Evolutionary conservation across 2,113 vertebrate genomes (phyloP), one percentile per base, ranked within the genome.

Genomic region (Channa maculata): DNA sequence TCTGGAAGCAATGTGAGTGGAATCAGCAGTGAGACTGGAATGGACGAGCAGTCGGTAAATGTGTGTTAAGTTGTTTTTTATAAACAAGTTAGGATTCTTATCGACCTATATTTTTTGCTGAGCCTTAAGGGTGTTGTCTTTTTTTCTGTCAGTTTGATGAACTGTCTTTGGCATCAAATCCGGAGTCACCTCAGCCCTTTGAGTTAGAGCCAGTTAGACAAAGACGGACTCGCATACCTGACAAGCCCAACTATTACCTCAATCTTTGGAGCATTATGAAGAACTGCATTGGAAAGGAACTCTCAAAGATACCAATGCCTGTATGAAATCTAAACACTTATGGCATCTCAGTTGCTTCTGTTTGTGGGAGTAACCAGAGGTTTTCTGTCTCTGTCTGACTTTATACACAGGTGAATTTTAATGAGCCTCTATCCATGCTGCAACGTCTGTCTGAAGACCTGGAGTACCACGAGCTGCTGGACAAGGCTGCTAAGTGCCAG

Each of bases 221-320:
- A 93, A 90, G 97, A 83, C 94, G 97, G 83, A 94, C 93, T 14
- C 93, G 95, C 51, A 97, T 98, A 67, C 96, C 97, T 0, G 95
- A 98, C 90, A 98, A 99, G 89, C 96, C 97, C 41, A 98, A 98
- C 91, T 98, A 98, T 75, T 98, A 96, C 89, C 96, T 98, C 89
- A 98, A 98, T 46, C 88, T 98, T 41, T 98, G 97, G 97, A 98
- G 97, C 92, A 96, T 98, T 82, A 98, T 98, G 97, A 98, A 98
- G 89, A 98, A 98, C 85, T 98, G 97, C 83, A 98, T 98, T 0
- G 97, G 97, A 55, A 98, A 98, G 79, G 97, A 98, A 74, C 95
- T 98, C 8, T 98, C 97, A 41, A 98, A 98, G 91, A 98, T 98
- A 77, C 97, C 97, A 10, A 98, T 98, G 97, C 97, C 97, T 13